phyloP scores from a whole-genome alignment of 2,113 vertebrate genomes.

The Aptenodytes forsteri region DNA sequence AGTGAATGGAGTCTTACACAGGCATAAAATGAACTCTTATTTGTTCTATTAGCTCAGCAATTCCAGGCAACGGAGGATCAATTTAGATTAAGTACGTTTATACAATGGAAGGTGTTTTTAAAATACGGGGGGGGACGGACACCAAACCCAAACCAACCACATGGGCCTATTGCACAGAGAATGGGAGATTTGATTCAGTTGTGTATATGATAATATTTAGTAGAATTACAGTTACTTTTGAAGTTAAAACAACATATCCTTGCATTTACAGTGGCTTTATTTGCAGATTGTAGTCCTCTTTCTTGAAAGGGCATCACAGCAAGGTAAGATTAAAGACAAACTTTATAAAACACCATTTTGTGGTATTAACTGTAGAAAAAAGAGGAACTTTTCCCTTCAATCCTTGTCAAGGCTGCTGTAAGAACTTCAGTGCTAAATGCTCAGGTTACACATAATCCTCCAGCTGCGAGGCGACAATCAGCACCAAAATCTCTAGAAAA shows the following conservation, averaged over 20 bases:
- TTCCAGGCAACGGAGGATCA: background rate
- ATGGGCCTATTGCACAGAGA: background rate
- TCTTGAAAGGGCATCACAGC: background rate
- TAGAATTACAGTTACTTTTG: background rate
- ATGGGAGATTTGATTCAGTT: background rate
- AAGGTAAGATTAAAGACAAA: background rate
- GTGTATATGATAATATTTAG: background rate
- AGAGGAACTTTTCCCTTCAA: background rate
- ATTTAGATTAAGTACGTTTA: background rate
- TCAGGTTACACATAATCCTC: conserved; percentile 64
- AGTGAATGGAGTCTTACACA: background rate
- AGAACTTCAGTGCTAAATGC: background rate
- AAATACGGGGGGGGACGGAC: background rate
- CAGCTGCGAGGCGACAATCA: conserved; percentile 47
- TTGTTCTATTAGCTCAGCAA: background rate
- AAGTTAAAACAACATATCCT: background rate
- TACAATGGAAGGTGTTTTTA: background rate
- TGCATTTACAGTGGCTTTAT: background rate
- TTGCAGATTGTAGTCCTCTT: background rate
- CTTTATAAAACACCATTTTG: background rate
- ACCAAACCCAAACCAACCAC: background rate
- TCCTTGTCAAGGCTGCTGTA: background rate
- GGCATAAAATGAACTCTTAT: background rate
- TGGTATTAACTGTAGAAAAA: background rate
- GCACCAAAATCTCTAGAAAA: conserved; percentile 28